These are phyloP conservation scores for Cynoglossus semilaevis DNA, from an alignment of 2,113 vertebrate genomes.

Conservation along the genomic window DNA sequence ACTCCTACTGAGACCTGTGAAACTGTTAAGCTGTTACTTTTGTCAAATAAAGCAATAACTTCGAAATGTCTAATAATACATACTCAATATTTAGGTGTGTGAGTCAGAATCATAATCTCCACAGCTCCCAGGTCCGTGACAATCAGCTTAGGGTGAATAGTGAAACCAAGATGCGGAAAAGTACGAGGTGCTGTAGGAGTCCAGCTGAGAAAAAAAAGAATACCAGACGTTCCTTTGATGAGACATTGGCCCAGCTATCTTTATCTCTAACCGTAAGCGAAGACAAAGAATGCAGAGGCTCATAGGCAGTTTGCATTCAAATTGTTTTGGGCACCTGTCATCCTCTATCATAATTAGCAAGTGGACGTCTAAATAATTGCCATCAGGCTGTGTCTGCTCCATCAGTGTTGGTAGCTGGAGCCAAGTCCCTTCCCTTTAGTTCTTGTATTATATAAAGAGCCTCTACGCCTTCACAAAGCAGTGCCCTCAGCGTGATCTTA, in stretches of 20 bases:
- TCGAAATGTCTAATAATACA: background rate
- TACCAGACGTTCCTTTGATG: conserved; percentile 33
- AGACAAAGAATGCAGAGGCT: conserved; percentile 51
- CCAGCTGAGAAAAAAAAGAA: conserved; percentile 29
- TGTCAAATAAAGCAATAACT: background rate
- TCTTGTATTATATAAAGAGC: conserved; percentile 61
- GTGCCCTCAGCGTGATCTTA: conserved; percentile 51
- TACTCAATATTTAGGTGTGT: background rate
- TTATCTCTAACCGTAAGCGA: conserved; percentile 56
- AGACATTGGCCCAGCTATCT: conserved; percentile 57
- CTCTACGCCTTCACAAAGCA: conserved; percentile 36
- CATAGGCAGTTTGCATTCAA: conserved; percentile 61
- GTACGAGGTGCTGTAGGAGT: conserved; percentile 5
- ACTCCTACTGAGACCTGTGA: no score
- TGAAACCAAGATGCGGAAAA: conserved; percentile 14
- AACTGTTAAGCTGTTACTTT: no score
- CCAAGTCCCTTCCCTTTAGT: conserved; percentile 40
- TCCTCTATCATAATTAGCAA: conserved; percentile 73
- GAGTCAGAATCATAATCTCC: background rate
- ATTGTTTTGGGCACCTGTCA: conserved; percentile 75
- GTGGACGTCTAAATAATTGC: conserved; percentile 73
- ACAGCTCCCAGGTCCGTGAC: conserved; percentile 4
- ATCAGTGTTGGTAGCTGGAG: conserved; percentile 49
- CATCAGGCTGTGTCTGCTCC: conserved; percentile 59
- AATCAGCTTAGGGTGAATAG: conserved; percentile 27